Evolutionary conservation across 2,888 invertebrate species (phyloP), one percentile per base, ranked within the genome.

Genomic region (Stenolophus ochropezus): DNA sequence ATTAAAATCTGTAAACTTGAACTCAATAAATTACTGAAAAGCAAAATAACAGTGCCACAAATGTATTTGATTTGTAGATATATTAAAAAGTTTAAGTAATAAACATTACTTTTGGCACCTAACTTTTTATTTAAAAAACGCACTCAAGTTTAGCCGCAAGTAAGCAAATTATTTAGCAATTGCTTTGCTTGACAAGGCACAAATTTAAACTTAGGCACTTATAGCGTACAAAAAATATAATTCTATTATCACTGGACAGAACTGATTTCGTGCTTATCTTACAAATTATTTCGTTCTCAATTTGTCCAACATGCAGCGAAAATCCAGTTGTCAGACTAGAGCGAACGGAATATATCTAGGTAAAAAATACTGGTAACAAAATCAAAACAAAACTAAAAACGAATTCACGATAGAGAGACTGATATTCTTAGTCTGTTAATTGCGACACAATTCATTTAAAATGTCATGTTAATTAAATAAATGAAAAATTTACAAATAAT

Each of bases 131-230:
- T 80, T 80, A 14, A 25, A 69, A 33, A 71, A 78, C 47, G 71
- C 42, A 73, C 73, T 49, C 53, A 71, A 53, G 51, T 80, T 56
- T 80, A 80, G 56, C 73, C 73, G 25, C 73, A 33, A 47, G 23
- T 73, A 56, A 56, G 58, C 51, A 80, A 80, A 58, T 75, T 27
- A 58, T 42, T 56, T 80, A 33, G 56, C n/a, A 33, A 53, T 58
- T 69, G 71, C 56, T 80, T 16, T 73, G 51, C 69, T 76, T 33
- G 33, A 69, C 79, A 79, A 79, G 79, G 79, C 79, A 79, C 79
- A 79, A 58, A 79, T 79, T 79, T 49, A 80, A 73, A 73, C 65
- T 69, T 56, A 80, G 80, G 80, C 80, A 80, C 80, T 80, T 80
- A 42, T 42, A 49, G 53, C 23, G 6, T 73, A 80, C 53, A 80